Percentiles rank a stretch among this genome's conserved stretches.
phyloP scores from a whole-genome alignment of 2,797 vertebrate genomes.

The Acipenser oxyrinchus region DNA sequence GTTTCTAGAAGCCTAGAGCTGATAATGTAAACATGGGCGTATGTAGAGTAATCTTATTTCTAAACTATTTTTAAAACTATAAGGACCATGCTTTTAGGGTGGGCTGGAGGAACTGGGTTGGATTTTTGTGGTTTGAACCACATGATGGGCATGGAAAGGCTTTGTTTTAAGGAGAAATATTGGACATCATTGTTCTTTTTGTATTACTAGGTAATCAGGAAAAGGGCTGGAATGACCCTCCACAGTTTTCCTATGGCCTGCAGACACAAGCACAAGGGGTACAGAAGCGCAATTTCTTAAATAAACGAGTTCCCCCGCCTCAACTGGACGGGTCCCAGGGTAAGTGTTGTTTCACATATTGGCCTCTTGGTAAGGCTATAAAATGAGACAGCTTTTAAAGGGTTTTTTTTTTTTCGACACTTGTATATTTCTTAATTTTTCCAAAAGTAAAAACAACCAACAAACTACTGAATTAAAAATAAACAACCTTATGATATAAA shows the following conservation, averaged over 20 bases:
- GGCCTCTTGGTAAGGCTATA: background rate
- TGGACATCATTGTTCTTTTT: background rate
- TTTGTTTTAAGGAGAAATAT: too few relatives aligned
- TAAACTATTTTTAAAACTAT: too few relatives aligned
- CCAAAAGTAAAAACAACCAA: too few relatives aligned
- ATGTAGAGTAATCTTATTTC: too few relatives aligned
- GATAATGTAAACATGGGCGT: too few relatives aligned
- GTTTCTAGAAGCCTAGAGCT: too few relatives aligned
- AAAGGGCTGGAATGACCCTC: slow-evolving; percentile 89
- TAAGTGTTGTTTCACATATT: slow-evolving; percentile 23
- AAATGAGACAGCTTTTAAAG: background rate
- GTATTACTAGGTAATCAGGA: slow-evolving; percentile 71
- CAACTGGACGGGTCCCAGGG: slow-evolving; percentile 43
- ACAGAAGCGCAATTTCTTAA: slow-evolving; percentile 52
- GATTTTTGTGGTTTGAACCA: too few relatives aligned
- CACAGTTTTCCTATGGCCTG: slow-evolving; percentile 82
- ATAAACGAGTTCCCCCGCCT: slow-evolving; percentile 53
- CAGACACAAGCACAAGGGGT: slow-evolving; percentile 54
- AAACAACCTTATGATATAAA: too few relatives aligned
- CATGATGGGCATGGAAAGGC: too few relatives aligned
- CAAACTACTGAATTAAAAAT: too few relatives aligned
- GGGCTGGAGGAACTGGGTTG: too few relatives aligned
- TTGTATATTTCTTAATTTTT: background rate
- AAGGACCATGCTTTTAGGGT: too few relatives aligned
- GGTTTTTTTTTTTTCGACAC: background rate